A percentile compares a stretch with the other conserved stretches of the same genome.
phyloP scores from a whole-genome alignment of 1,140 invertebrate species.

The Brachionus plicatilis region DNA sequence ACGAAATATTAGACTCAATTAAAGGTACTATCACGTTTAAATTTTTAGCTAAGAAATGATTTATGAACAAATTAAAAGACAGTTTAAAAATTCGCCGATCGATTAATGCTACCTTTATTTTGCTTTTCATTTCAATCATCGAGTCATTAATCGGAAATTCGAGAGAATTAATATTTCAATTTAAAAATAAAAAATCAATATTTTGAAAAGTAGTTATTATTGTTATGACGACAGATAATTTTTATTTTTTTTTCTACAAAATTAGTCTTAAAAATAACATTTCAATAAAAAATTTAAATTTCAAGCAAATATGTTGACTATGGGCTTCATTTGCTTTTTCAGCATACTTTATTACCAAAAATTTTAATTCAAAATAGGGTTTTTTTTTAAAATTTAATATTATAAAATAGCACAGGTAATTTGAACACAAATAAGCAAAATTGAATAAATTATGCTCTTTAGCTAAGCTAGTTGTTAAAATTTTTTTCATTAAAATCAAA shows the following conservation, averaged over 20 bases:
- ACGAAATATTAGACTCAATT: neutral
- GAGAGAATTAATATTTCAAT: constrained; percentile 6
- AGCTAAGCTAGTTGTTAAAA: neutral
- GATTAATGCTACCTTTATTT: constrained; percentile 3
- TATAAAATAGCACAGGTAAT: neutral
- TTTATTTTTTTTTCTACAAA: neutral
- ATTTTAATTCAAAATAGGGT: neutral
- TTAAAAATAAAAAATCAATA: neutral
- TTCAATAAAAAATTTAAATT: neutral
- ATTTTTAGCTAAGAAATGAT: neutral
- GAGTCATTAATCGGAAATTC: constrained; percentile 28
- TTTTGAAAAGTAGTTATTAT: neutral
- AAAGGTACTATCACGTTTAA: neutral
- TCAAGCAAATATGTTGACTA: neutral
- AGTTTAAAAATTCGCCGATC: neutral
- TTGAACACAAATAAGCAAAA: neutral
- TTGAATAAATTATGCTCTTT: constrained; percentile 11
- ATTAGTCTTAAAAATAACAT: neutral
- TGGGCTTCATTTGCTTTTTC: neutral
- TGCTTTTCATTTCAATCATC: neutral
- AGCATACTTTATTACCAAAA: neutral
- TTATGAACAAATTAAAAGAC: neutral
- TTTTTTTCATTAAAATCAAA: neutral
- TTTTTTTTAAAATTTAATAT: neutral
- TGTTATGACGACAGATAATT: constrained; percentile 36